A percentile compares a stretch with the other conserved stretches of the same genome.
Evolutionary conservation across 2,113 vertebrate species (phyloP).

Genomic region (Calyptommatus sinebrachiatus): DNA sequence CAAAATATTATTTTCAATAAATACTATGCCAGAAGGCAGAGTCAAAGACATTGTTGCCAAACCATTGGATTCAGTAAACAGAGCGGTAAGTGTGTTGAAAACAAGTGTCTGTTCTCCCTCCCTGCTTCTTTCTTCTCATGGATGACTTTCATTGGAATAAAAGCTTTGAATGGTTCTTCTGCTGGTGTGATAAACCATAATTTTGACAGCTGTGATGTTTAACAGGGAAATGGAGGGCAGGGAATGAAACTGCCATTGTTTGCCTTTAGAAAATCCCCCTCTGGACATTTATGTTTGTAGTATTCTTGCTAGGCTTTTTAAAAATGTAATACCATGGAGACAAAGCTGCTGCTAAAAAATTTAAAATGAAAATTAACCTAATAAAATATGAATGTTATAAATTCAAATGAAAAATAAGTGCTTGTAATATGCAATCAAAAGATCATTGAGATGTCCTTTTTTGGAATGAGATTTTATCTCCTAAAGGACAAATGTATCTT

Average conservation of each 20-base stretch:
- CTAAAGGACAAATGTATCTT: neutral
- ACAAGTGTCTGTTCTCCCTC: neutral
- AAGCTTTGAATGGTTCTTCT: conserved; percentile 4
- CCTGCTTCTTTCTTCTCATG: neutral
- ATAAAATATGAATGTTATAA: neutral
- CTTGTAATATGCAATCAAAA: neutral
- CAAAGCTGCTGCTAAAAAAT: neutral
- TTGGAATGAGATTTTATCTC: neutral
- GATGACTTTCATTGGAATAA: neutral
- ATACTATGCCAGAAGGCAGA: neutral
- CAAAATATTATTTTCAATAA: neutral
- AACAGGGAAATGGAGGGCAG: conserved; percentile 26
- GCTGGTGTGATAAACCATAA: conserved; percentile 25
- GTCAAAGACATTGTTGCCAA: neutral
- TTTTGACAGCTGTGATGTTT: conserved; percentile 36
- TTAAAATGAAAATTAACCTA: neutral
- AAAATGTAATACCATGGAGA: neutral
- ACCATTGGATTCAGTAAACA: neutral
- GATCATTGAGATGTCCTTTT: neutral
- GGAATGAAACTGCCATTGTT: conserved; percentile 19
- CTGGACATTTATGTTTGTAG: neutral
- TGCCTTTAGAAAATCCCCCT: neutral
- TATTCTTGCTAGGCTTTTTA: neutral
- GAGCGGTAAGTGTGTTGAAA: neutral
- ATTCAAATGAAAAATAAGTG: neutral